phyloP scores from a whole-genome alignment of 2,113 vertebrate species.

The Marcusenius ussheri region DNA sequence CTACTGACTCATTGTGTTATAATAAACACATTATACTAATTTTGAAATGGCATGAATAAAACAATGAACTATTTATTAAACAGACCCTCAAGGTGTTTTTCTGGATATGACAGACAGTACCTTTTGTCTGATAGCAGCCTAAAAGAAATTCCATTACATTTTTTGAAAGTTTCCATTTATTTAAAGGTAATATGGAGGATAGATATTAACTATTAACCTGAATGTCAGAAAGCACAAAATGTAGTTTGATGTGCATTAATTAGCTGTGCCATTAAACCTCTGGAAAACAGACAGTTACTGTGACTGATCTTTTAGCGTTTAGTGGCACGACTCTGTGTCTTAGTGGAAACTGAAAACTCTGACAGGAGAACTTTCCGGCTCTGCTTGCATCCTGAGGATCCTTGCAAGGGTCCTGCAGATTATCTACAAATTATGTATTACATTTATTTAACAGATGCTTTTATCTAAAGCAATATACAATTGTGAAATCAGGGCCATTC shows the following conservation, averaged over 20 bases:
- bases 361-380: neutral
- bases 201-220: slow-evolving; percentile 9
- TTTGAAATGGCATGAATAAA: slow-evolving; percentile 4
- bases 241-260: slow-evolving; percentile 25
- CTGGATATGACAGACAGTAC: neutral
- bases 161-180: slow-evolving; percentile 19
- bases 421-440: neutral
- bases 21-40: neutral
- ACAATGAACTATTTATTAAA: neutral
- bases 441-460: neutral
- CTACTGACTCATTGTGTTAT: neutral
- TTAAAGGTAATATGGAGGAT: slow-evolving; percentile 24
- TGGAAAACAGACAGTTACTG: slow-evolving; percentile 29
- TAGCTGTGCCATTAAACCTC: slow-evolving; percentile 24
- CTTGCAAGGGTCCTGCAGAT: neutral
- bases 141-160: neutral
- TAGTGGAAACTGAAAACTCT: slow-evolving; percentile 22
- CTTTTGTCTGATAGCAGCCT: neutral
- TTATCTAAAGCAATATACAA: neutral
- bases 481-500: neutral
- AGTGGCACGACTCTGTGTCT: slow-evolving; percentile 20
- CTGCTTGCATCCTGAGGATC: neutral
- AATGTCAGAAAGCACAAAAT: slow-evolving; percentile 19
- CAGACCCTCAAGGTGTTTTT: neutral
- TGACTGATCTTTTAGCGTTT: slow-evolving; percentile 25